phyloP scores from a whole-genome alignment of 1,140 invertebrate genomes.

The Galendromus occidentalis region DNA sequence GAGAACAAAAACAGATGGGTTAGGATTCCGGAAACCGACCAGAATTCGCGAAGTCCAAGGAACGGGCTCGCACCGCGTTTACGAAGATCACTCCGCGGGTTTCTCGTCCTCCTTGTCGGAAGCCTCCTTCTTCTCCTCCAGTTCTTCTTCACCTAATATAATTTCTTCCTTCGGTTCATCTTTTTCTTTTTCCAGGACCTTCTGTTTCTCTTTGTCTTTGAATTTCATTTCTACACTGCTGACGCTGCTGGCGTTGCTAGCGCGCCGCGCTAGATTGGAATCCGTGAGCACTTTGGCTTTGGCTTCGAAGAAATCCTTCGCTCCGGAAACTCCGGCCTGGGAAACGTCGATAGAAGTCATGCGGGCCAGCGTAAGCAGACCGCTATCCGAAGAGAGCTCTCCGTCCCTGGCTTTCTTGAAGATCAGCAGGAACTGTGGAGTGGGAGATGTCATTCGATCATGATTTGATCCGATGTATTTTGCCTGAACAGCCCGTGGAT shows the following conservation, averaged over 20 bases:
- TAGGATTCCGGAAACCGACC: too few relatives aligned
- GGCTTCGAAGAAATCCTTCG: slow-evolving; percentile 74
- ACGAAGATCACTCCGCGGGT: too few relatives aligned
- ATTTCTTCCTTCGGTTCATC: too few relatives aligned
- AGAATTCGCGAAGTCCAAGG: too few relatives aligned
- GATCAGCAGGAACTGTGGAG: slow-evolving; percentile 51
- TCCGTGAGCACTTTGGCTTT: slow-evolving; percentile 36
- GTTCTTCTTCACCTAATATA: too few relatives aligned
- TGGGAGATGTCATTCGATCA: neutral
- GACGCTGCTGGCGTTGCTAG: neutral
- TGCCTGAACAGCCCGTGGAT: too few relatives aligned
- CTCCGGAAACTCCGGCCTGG: slow-evolving; percentile 65
- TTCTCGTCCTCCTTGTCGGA: too few relatives aligned
- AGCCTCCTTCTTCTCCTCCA: too few relatives aligned
- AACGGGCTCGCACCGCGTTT: too few relatives aligned
- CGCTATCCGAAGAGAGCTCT: slow-evolving; percentile 55
- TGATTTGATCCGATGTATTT: neutral
- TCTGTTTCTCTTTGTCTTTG: too few relatives aligned
- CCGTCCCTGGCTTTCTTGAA: slow-evolving; percentile 67
- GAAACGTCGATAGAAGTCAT: slow-evolving; percentile 70
- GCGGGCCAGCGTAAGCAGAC: slow-evolving; percentile 54
- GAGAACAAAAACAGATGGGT: too few relatives aligned
- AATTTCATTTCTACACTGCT: neutral
- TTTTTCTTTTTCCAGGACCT: too few relatives aligned
- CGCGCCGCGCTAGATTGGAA: neutral